Evolutionary conservation across 2,888 invertebrate species (phyloP).

Genomic region (Oasisia sp.): DNA sequence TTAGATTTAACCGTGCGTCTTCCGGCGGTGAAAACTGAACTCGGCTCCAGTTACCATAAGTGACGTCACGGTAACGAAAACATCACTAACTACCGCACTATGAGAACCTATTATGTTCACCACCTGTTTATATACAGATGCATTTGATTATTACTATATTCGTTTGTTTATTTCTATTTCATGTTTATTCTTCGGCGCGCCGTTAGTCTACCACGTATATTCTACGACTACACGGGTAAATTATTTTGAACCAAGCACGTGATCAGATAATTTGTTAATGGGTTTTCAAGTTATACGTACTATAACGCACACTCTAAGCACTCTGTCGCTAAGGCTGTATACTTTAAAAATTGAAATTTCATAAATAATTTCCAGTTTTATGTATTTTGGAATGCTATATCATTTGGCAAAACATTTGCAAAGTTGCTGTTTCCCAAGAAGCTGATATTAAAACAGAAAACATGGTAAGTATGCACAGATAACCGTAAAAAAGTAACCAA

Average conservation of each 20-base stretch:
- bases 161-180: too few relatives aligned
- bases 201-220: not conserved
- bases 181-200: too few relatives aligned
- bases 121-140: not conserved
- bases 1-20: not conserved
- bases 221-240: not conserved
- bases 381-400: not conserved
- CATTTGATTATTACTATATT: too few relatives aligned
- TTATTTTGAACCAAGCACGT: not conserved
- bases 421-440: slow-evolving; percentile 6
- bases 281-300: not conserved
- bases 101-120: not conserved
- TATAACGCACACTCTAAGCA: not conserved
- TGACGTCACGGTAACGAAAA: not conserved
- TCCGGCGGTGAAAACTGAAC: not conserved
- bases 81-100: not conserved
- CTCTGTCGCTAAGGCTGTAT: not conserved
- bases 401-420: not conserved
- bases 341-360: not conserved
- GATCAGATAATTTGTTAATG: not conserved
- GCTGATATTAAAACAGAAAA: not conserved
- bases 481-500: not conserved
- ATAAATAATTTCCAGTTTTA: not conserved
- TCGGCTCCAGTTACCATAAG: not conserved
- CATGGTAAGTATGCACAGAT: not conserved